Evolutionary conservation across 2,797 vertebrate genomes (phyloP).

Genomic region (Crenuchus spilurus): DNA sequence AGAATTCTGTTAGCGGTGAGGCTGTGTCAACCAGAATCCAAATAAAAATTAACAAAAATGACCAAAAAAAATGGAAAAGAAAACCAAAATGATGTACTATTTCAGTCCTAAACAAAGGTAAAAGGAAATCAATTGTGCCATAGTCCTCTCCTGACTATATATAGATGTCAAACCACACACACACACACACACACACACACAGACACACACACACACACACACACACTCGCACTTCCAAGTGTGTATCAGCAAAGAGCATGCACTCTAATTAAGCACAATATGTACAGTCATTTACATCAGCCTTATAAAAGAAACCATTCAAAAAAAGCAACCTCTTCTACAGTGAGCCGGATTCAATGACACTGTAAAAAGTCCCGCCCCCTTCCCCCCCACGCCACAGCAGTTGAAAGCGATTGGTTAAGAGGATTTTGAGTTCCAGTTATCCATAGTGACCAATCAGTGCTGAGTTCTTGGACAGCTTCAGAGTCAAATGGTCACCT

Average conservation of each 20-base stretch:
- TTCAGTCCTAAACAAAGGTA: constrained; percentile 64
- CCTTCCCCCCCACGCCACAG: constrained; percentile 31
- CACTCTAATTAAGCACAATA: constrained; percentile 79
- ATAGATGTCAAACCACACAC: constrained; percentile 25
- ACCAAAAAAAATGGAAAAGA: constrained; percentile 43
- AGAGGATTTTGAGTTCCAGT: not conserved
- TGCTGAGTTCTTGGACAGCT: too few relatives aligned
- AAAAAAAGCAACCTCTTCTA: constrained; percentile 37
- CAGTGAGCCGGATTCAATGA: constrained; percentile 37
- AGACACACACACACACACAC: constrained; percentile 12
- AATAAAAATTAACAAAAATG: constrained; percentile 56
- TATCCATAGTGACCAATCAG: not conserved
- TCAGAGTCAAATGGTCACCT: not conserved
- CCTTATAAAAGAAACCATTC: constrained; percentile 65
- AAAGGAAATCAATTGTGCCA: constrained; percentile 43
- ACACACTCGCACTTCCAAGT: constrained; percentile 36
- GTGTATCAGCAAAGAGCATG: constrained; percentile 71
- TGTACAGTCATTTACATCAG: constrained; percentile 89
- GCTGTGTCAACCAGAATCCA: constrained; percentile 53
- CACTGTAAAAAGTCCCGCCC: constrained; percentile 20
- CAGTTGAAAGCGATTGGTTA: constrained; percentile 23
- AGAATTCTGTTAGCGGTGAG: constrained; percentile 82
- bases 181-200: constrained; percentile 16
- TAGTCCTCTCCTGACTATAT: constrained; percentile 47
- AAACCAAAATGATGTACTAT: constrained; percentile 64